A percentile compares a stretch with the other conserved stretches of the same genome.
These are phyloP conservation scores for Lutjanus argentimaculatus DNA, from an alignment of 2,797 vertebrate genomes.

Conservation along the genomic window DNA sequence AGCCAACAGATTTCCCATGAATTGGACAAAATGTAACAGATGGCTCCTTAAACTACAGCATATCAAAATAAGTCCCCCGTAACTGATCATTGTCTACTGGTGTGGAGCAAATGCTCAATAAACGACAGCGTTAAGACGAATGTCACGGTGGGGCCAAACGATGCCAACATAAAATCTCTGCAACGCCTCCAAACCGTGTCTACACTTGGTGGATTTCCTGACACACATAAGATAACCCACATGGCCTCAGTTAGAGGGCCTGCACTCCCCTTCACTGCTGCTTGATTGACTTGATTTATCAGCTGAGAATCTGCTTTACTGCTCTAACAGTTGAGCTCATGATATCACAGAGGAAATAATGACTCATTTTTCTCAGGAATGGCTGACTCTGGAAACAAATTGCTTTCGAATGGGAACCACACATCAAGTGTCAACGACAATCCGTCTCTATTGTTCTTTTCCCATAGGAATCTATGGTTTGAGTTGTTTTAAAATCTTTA, in stretches of 20 bases:
- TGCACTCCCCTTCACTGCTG: conserved; percentile 1
- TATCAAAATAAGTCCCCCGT: conserved; percentile 10
- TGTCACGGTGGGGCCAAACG: conserved; percentile 4
- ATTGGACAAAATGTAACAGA: conserved; percentile 36
- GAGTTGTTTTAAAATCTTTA: not conserved
- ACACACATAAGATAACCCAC: conserved; percentile 38
- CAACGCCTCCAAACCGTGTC: conserved; percentile 29
- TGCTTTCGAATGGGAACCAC: conserved; percentile 9
- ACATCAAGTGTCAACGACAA: not conserved
- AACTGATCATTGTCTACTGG: conserved; percentile 15
- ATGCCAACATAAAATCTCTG: conserved; percentile 28
- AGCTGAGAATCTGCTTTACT: conserved; percentile 44
- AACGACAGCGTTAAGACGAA: conserved; percentile 18
- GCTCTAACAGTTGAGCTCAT: conserved; percentile 47
- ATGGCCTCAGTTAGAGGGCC: conserved; percentile 13
- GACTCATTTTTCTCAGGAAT: conserved; percentile 27
- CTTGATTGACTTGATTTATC: conserved; percentile 43
- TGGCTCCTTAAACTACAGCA: not conserved
- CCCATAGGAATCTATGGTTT: not conserved
- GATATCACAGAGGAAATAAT: conserved; percentile 34
- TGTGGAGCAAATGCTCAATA: conserved; percentile 45
- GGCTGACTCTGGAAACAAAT: not conserved
- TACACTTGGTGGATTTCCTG: not conserved
- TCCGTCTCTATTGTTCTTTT: not conserved
- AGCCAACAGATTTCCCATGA: conserved; percentile 13